Base-by-base conservation (phyloP, 1,140 invertebrate species). In the Drosophila virilis region DNA sequence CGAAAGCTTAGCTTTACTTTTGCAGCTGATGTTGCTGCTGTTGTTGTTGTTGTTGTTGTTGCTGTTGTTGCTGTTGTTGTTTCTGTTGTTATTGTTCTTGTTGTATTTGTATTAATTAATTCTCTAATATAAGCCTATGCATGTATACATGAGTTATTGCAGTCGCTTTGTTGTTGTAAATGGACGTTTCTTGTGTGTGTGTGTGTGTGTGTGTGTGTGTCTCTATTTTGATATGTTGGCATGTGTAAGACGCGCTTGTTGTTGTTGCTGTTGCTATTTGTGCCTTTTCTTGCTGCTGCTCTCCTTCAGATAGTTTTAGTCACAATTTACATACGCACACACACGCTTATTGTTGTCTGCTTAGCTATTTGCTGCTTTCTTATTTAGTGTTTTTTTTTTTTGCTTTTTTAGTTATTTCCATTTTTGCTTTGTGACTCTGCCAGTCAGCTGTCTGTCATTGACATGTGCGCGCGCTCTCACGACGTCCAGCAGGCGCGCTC, bases 401-500 rank as follows among this genome's bases (percentile, higher is more conserved):
- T 48, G 61, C 17, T 33, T 38, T 35, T 69, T 52, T 70, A n/a
- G 40, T 60, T 71, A 46, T 65, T 75, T 70, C 43, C 61, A 35
- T 52, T 52, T 62, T 38, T 22, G 60, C 48, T 64, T 64, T 66
- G 51, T 48, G 37, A 33, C 40, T 71, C 51, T 54, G 69, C 37
- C 84, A 88, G 77, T 88, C 84, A 88, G 84, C 84, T 88, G 84
- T 88, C 83, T 84, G 84, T 80, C 80, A 84, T 84, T 70, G 85
- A 89, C 82, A 86, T 70, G 74, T 75, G 80, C 71, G 75, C 59
- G 71, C 75, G 66, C 71, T 80, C 80, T 84, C 80, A 72, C 48
- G 50, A 46, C 48, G 22, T 45, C 45, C 62, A 28, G 43, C 61
- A 59, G 38, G 6, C 10, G 66, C 79, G 81, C 61, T 65, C 78